These are phyloP conservation scores for Heliothis virescens DNA, from an alignment of 1,140 invertebrate species.

Conservation along the genomic window DNA sequence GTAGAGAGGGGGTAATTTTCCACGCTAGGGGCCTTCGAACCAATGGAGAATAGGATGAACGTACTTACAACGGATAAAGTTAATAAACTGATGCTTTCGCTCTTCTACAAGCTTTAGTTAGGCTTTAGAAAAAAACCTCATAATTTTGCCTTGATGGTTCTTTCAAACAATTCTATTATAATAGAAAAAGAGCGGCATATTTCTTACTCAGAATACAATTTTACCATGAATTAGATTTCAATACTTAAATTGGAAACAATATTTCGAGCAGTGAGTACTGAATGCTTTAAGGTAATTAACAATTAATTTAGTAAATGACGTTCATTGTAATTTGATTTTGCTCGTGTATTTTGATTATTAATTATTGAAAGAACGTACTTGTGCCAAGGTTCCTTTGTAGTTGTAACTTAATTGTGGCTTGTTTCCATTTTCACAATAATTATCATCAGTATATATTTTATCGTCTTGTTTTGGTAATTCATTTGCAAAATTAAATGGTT, in stretches of 20 bases:
- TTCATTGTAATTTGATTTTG: slow-evolving; percentile 29
- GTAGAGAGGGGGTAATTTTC: slow-evolving; percentile 62
- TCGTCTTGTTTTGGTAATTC: background rate
- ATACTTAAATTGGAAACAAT: slow-evolving; percentile 21
- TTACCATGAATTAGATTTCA: background rate
- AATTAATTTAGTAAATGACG: slow-evolving; percentile 21
- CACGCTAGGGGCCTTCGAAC: slow-evolving; percentile 57
- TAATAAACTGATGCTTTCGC: slow-evolving; percentile 58
- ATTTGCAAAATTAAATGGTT: too few species aligned
- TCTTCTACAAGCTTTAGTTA: slow-evolving; percentile 48
- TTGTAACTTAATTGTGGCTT: background rate
- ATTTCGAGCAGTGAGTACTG: slow-evolving; percentile 8
- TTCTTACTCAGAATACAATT: background rate
- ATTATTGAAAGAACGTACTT: background rate
- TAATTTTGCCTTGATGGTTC: slow-evolving; percentile 41
- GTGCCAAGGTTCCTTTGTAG: background rate
- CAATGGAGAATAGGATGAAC: slow-evolving; percentile 61
- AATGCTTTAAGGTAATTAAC: slow-evolving; percentile 31
- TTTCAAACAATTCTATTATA: background rate
- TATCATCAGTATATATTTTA: background rate
- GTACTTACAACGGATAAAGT: slow-evolving; percentile 61
- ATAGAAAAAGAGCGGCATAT: background rate
- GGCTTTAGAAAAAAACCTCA: slow-evolving; percentile 42
- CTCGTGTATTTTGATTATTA: slow-evolving; percentile 20
- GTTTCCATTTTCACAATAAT: background rate